Percentiles rank a stretch among this genome's conserved stretches.
Evolutionary conservation across 2,797 vertebrate species (phyloP).

Genomic region (Phalloptychus januarius): DNA sequence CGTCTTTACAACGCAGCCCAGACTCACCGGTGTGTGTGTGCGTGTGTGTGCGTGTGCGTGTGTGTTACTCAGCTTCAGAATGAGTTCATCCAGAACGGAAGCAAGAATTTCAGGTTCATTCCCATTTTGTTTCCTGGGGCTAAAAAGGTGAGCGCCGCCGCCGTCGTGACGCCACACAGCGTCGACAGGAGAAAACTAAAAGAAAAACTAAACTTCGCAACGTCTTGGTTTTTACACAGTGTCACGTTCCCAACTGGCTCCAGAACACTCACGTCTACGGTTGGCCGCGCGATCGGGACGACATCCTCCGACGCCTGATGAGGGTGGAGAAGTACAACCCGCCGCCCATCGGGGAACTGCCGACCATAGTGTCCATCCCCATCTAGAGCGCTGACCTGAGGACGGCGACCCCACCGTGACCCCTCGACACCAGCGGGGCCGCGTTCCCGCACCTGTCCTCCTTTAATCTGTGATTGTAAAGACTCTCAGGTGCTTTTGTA

Average conservation of each 20-base stretch:
- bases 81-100: conserved; percentile 87
- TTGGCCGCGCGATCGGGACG: conserved; percentile 83
- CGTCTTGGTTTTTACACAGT: conserved; percentile 50
- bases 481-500: conserved; percentile 2
- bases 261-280: conserved; percentile 84
- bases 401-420: not conserved
- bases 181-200: no score
- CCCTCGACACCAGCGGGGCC: not conserved
- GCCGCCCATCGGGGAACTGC: conserved; percentile 82
- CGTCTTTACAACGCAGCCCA: no score
- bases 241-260: conserved; percentile 85
- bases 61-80: conserved; percentile 77
- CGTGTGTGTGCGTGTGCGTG: not conserved
- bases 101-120: conserved; percentile 87
- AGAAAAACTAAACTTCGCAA: not conserved
- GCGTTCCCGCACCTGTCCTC: not conserved
- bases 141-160: conserved; percentile 69
- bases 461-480: not conserved
- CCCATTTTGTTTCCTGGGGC: conserved; percentile 85
- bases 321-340: conserved; percentile 86
- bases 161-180: not conserved
- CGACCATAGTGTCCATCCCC: conserved; percentile 85
- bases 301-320: conserved; percentile 85
- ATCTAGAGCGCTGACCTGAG: conserved; percentile 58
- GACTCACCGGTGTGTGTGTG: not conserved